These are phyloP conservation scores for Bubo bubo DNA, from an alignment of 2,113 vertebrate species.

Conservation along the genomic window DNA sequence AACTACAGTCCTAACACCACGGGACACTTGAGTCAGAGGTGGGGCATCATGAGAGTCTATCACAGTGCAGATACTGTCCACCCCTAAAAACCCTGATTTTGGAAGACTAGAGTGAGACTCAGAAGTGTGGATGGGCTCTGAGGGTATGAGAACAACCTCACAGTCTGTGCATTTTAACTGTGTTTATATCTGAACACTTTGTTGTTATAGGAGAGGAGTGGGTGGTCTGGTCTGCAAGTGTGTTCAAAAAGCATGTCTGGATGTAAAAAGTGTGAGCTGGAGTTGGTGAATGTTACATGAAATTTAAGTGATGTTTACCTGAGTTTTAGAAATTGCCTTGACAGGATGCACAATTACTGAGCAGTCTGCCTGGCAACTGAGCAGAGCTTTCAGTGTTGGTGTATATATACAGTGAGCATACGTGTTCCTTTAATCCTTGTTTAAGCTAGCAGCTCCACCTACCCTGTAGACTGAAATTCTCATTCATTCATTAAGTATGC, in stretches of 20 bases:
- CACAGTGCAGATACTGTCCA: neutral
- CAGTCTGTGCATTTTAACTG: neutral
- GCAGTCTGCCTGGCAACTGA: conserved; percentile 29
- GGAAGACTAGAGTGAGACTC: neutral
- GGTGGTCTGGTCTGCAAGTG: neutral
- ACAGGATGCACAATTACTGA: neutral
- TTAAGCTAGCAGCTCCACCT: conserved; percentile 40
- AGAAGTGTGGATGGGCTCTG: neutral
- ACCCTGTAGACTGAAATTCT: conserved; percentile 10
- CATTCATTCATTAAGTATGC: neutral
- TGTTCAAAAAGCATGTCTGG: neutral
- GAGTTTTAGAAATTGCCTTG: neutral
- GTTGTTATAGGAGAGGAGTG: neutral
- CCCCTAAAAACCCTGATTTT: neutral
- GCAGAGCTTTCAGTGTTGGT: neutral
- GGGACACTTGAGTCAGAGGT: neutral
- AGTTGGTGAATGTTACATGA: neutral
- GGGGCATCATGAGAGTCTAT: neutral
- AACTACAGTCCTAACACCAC: neutral
- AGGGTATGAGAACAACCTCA: neutral
- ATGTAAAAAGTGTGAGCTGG: neutral
- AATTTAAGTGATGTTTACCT: neutral
- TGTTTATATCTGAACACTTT: neutral
- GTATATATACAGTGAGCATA: neutral
- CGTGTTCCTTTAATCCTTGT: neutral